phyloP scores from a whole-genome alignment of 2,797 vertebrate species.

The Peromyscus aztecus region DNA sequence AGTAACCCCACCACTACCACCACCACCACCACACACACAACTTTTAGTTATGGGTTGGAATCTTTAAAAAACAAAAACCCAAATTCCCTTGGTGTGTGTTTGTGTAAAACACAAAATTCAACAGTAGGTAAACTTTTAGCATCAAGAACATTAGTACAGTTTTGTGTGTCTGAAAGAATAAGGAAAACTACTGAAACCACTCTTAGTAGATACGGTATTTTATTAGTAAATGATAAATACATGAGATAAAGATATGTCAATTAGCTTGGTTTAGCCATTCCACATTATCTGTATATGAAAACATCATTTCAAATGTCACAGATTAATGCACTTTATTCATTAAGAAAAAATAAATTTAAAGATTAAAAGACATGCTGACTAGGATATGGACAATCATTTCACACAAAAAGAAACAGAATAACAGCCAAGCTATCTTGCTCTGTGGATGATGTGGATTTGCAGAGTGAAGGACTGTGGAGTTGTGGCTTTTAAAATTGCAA shows the following conservation, averaged over 20 bases:
- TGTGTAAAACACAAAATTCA: neutral
- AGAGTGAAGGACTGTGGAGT: neutral
- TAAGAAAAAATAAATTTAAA: neutral
- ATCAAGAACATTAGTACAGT: neutral
- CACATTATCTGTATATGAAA: neutral
- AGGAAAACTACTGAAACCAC: neutral
- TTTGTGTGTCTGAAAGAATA: neutral
- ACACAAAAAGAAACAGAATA: neutral
- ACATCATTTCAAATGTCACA: neutral
- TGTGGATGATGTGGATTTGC: neutral
- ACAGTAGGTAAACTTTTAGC: neutral
- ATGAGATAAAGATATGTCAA: neutral
- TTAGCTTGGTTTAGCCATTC: neutral
- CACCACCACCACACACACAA: too few relatives aligned
- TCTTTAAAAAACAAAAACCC: neutral
- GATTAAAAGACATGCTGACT: neutral
- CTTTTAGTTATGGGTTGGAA: neutral
- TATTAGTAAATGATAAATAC: neutral
- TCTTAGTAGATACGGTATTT: neutral
- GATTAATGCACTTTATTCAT: neutral
- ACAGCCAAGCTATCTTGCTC: neutral
- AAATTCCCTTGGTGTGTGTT: neutral
- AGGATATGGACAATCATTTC: neutral
- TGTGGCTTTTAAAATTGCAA: neutral
- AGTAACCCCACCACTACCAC: too few relatives aligned